Evolutionary conservation across 2,797 vertebrate genomes (phyloP), one percentile per base, ranked within the genome.

Genomic region (Scolopax rusticola): DNA sequence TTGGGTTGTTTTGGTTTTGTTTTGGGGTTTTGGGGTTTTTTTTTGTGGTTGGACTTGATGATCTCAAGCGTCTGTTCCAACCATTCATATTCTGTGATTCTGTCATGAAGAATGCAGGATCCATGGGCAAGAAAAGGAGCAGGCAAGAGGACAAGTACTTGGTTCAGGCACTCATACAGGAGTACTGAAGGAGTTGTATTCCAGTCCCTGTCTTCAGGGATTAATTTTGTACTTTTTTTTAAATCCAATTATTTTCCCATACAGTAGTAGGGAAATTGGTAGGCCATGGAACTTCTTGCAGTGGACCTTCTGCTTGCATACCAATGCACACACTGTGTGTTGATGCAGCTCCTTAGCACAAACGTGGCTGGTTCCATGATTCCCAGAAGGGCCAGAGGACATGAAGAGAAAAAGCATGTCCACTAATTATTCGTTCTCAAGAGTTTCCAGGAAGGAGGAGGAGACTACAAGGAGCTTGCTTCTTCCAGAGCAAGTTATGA

Each of bases 291-390:
- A 38, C 27, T 70, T 80, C 38, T 50, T 78, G 53, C 33, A 65
- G 48, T 8, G 8, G 20, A 28, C 59, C 24, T 56, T 73, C 59
- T 1, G 1, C 51, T 83, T 23, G 79, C 38, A 2, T 17, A 32
- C 11, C 41, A n/a, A 2, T 1, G 1, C 38, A 33, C 12, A 10
- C 36, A 8, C 33, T 6, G 1, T 47, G 33, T 73, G 51, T 38
- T 1, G 3, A 15, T 36, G 11, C 25, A 54, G 43, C 32, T 82
- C 54, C 71, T 76, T 38, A 45, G 56, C 43, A 51, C 41, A 47
- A 73, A 19, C 5, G 0, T 24, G 4, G 5, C 6, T 56, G 65
- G 38, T 47, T 68, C 33, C 28, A 6, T 60, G 36, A 5, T 77
- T 74, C 27, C 45, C 30, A 33, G 27, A 77, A 70, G 45, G 18